Evolutionary conservation across 2,797 vertebrate species (phyloP), one percentile per base, ranked within the genome.

Genomic region (Hippopotamyrus pictus): DNA sequence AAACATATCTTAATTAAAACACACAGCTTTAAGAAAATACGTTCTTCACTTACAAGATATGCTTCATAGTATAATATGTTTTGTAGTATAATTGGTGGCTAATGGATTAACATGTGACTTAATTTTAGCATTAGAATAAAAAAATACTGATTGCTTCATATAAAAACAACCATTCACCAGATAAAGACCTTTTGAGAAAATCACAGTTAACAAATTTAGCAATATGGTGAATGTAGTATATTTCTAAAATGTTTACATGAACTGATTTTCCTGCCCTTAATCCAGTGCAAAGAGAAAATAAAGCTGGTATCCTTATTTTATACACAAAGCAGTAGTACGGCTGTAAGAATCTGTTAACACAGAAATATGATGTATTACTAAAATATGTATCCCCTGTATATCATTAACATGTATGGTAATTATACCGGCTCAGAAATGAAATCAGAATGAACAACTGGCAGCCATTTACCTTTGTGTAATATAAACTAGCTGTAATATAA

Each of bases 401-500:
- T 79, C 3, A 79, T 46, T 44, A 79, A 46, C 41, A 79, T 79
- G 41, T 79, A 79, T 8, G 73, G 73, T 79, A 79, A 46, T 79
- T 41, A 79, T 46, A 46, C 41, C 41, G 5, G 37, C 37, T 79
- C 76, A 79, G 25, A 37, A 37, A 73, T 73, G 1, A 73, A 37
- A 5, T 37, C 25, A 73, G 17, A 46, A 41, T n/a, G 76, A 79
- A 88, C 22, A 37, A 33, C 33, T 57, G n/a, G 50, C 25, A 41
- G 76, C 41, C 19, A 19, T 44, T 79, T 79, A 46, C 37, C 76
- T 41, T 79, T 44, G 17, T 79, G 76, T 79, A 79, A 79, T 79
- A 79, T 79, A n/a, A 79, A 79, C 76, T 79, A 46, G 17, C 41
- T 41, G 76, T n/a, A 79, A 79, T 79, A 79, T 79, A 79, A 79